phyloP scores from a whole-genome alignment of 2,797 vertebrate species.

The Buceros bicornis region DNA sequence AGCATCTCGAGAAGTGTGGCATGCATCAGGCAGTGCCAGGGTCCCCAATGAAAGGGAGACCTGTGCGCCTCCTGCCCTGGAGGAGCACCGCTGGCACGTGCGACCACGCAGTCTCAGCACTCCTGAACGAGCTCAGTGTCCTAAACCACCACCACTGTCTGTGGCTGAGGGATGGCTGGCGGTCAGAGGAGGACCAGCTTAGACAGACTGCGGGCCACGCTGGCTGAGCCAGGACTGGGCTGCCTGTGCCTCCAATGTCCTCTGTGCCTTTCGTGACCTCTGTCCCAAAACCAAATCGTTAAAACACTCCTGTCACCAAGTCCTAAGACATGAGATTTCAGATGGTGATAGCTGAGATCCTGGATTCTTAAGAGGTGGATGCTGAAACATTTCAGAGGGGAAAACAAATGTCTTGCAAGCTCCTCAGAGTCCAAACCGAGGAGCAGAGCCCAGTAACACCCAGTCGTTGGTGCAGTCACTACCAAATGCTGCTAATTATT shows the following conservation, averaged over 20 bases:
- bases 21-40: rapidly evolving
- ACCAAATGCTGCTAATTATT: not conserved
- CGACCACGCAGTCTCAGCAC: not conserved
- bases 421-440: not conserved
- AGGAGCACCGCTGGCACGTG: not conserved
- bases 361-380: not conserved
- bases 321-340: not conserved
- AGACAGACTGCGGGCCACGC: rapidly evolving
- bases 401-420: too few relatives aligned
- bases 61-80: not conserved
- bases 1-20: rapidly evolving
- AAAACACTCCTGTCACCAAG: not conserved
- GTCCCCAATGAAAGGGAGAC: not conserved
- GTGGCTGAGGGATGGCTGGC: rapidly evolving
- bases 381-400: not conserved
- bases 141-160: not conserved
- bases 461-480: not conserved
- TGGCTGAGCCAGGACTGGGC: not conserved
- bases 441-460: not conserved
- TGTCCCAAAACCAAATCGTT: not conserved
- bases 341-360: not conserved
- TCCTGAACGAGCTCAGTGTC: not conserved
- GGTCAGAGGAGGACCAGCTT: not conserved
- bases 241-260: not conserved
- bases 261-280: not conserved